These are phyloP conservation scores for Neodiprion lecontei DNA, from an alignment of 1,140 invertebrate species.

Conservation along the genomic window DNA sequence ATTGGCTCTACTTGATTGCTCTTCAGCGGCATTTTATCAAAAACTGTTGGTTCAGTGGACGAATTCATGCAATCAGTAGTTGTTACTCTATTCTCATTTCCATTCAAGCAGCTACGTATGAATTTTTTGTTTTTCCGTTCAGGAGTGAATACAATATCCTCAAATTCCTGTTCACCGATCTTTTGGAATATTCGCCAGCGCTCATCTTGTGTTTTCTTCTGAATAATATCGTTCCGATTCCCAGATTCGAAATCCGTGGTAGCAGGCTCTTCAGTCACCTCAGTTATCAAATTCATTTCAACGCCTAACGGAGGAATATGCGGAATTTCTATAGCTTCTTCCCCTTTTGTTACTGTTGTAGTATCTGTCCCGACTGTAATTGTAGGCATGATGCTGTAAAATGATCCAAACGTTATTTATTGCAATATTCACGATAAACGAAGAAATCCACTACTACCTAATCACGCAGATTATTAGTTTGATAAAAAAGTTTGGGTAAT, in stretches of 20 bases:
- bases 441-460: no score
- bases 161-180: conserved; percentile 64
- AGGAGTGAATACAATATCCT: conserved; percentile 66
- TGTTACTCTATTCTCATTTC: conserved; percentile 29
- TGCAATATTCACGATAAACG: no score
- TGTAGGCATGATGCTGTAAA: conserved; percentile 43
- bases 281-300: conserved; percentile 41
- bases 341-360: conserved; percentile 57
- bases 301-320: conserved; percentile 52
- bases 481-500: not conserved
- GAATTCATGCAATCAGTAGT: conserved; percentile 38
- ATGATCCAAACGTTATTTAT: not conserved
- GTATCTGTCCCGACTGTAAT: conserved; percentile 50
- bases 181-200: conserved; percentile 59
- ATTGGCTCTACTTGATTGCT: not conserved
- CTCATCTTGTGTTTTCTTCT: conserved; percentile 25
- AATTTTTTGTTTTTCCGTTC: conserved; percentile 56
- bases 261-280: conserved; percentile 50
- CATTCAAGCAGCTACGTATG: conserved; percentile 24
- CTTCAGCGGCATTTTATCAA: not conserved
- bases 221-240: conserved; percentile 11
- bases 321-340: conserved; percentile 64
- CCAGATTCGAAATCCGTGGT: conserved; percentile 14
- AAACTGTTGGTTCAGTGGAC: conserved; percentile 36
- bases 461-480: no score